A percentile compares a stretch with the other conserved stretches of the same genome.
Conservation (phyloP, 2,888 invertebrate genomes). For the Tridacna gigas region DNA sequence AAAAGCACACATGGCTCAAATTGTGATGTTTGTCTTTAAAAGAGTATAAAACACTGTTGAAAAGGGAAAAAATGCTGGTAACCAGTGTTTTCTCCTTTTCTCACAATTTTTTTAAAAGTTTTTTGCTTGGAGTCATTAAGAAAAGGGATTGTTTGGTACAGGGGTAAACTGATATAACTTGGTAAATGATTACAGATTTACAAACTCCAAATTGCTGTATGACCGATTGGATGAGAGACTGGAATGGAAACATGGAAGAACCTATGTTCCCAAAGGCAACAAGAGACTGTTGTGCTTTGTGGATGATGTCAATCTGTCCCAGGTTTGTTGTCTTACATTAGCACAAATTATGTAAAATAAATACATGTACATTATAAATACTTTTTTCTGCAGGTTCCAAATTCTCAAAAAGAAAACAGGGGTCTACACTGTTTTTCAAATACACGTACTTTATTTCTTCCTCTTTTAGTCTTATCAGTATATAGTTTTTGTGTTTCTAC, state of each 20-base stretch:
- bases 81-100: neutral
- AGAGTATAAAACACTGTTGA: neutral
- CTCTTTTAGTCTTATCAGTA: too few species aligned
- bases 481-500: too few species aligned
- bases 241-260: conserved; percentile 85
- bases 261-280: conserved; percentile 84
- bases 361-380: too few species aligned
- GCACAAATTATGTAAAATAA: neutral
- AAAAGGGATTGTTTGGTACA: too few species aligned
- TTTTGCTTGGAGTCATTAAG: too few species aligned
- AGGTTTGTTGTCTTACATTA: conserved; percentile 69
- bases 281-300: conserved; percentile 83
- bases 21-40: too few species aligned
- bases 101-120: neutral
- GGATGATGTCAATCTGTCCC: conserved; percentile 84
- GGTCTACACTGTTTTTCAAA: too few species aligned
- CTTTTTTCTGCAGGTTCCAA: too few species aligned
- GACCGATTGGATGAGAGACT: conserved; percentile 82
- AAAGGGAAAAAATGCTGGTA: neutral
- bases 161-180: neutral
- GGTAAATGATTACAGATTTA: conserved; percentile 75
- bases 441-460: too few species aligned
- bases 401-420: too few species aligned
- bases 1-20: too few species aligned
- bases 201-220: conserved; percentile 82